Base-by-base conservation (phyloP, 2,113 vertebrate species). In the Brachypteracias leptosomus region DNA sequence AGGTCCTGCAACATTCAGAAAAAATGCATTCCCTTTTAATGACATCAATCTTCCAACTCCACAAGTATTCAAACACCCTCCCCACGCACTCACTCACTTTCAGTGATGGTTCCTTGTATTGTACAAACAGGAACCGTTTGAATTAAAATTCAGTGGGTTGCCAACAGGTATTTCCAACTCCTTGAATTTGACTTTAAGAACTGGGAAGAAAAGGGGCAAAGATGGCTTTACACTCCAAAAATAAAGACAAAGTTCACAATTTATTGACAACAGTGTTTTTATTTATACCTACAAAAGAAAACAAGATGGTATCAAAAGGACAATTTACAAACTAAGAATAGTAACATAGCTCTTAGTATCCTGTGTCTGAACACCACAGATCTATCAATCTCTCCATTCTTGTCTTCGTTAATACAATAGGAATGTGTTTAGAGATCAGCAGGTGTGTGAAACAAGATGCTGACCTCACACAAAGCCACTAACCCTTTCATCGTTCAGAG, bases 221-320 rank as follows among this genome's bases (percentile, higher is more conserved):
- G 55, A 89, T 0, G 0, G 63, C 49, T 94, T 83, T 76, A 70
- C 13, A 47, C 79, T 93, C 54, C 58, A 70, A 71, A 90, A 98
- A 98, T 97, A 98, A 98, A 98, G 93, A 95, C 95, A 40, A 97
- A 91, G 78, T 59, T 73, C 92, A 94, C 96, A 72, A 73, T 52
- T 97, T 98, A 98, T 98, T 97, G 98, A 97, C 97, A 98, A 98
- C 98, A 98, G 97, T 98, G 97, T 98, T 98, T 97, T 98, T 98
- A 98, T 98, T 98, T 98, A 98, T 98, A 98, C 98, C 98, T 98
- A 98, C 98, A 98, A 98, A 98, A 98, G 98, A 98, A 98, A 98
- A 98, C 98, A 98, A 98, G 98, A 98, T 98, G 98, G 98, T 98
- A 98, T 98, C 98, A 98, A 98, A 98, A 98, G 97, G 98, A 98